Conservation (phyloP, 2,888 invertebrate genomes). For the Caradrina clavipalpis region DNA sequence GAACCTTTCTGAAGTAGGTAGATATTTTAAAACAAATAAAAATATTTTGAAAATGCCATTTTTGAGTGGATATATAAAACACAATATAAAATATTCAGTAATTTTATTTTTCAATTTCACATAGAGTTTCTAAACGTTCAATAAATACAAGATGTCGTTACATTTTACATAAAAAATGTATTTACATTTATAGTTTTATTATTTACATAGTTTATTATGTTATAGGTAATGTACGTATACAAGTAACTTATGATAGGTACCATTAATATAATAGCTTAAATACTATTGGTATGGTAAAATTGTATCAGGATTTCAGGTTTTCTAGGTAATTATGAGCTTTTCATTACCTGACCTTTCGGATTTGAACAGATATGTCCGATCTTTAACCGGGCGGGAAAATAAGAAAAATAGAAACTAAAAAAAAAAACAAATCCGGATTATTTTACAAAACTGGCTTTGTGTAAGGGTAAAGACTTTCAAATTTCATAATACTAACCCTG, state of each 20-base stretch:
- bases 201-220: constrained; percentile 48
- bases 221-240: constrained; percentile 45
- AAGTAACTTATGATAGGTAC: constrained; percentile 29
- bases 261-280: constrained; percentile 21
- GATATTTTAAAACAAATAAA: neutral
- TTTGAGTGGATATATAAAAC: neutral
- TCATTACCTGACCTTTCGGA: neutral
- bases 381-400: neutral
- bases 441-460: neutral
- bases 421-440: neutral
- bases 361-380: neutral
- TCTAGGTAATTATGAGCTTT: neutral
- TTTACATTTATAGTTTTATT: constrained; percentile 53
- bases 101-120: constrained; percentile 60
- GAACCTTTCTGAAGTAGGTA: neutral
- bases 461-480: neutral
- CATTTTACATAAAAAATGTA: constrained; percentile 58
- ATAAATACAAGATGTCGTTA: constrained; percentile 57
- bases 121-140: constrained; percentile 58
- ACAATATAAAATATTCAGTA: constrained; percentile 52
- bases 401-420: neutral
- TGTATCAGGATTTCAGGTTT: constrained; percentile 2
- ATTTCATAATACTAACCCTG: neutral
- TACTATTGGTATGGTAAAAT: constrained; percentile 4
- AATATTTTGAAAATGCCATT: neutral